A percentile compares a stretch with the other conserved stretches of the same genome.
phyloP scores from a whole-genome alignment of 2,113 vertebrate species.

The Romanogobio albipinnatus region DNA sequence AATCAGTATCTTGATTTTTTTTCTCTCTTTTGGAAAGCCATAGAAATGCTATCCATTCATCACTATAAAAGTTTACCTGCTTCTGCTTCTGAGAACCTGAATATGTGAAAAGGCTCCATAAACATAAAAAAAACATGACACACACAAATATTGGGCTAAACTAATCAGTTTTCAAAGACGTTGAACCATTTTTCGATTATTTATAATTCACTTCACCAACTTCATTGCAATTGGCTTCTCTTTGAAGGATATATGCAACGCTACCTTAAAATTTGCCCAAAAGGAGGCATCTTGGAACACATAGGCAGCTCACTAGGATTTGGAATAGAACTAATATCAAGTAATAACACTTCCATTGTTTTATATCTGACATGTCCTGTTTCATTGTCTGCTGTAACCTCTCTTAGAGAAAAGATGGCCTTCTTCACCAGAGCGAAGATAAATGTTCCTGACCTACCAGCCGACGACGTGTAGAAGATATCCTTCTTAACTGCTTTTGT shows the following conservation, averaged over 20 bases:
- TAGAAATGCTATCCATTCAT: not conserved
- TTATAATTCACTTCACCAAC: not conserved
- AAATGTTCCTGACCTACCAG: slow-evolving; percentile 88
- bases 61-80: not conserved
- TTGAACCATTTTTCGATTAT: not conserved
- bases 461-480: slow-evolving; percentile 85
- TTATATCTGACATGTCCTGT: not conserved
- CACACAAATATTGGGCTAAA: not conserved
- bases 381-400: slow-evolving; percentile 18
- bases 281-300: not conserved
- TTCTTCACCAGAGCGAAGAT: slow-evolving; percentile 94
- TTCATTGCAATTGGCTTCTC: too few relatives aligned
- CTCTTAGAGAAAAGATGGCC: slow-evolving; percentile 95
- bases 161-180: not conserved
- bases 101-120: not conserved
- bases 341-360: not conserved
- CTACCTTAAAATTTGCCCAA: not conserved
- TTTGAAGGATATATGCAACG: not conserved
- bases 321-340: not conserved
- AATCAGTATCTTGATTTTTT: not conserved
- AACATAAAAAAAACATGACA: not conserved
- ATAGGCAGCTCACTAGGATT: not conserved
- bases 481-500: slow-evolving; percentile 66
- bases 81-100: not conserved
- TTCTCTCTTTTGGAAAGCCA: not conserved